A percentile compares a stretch with the other conserved stretches of the same genome.
Conservation (phyloP, 2,797 vertebrate species). For the Tauraco hartlaubi region DNA sequence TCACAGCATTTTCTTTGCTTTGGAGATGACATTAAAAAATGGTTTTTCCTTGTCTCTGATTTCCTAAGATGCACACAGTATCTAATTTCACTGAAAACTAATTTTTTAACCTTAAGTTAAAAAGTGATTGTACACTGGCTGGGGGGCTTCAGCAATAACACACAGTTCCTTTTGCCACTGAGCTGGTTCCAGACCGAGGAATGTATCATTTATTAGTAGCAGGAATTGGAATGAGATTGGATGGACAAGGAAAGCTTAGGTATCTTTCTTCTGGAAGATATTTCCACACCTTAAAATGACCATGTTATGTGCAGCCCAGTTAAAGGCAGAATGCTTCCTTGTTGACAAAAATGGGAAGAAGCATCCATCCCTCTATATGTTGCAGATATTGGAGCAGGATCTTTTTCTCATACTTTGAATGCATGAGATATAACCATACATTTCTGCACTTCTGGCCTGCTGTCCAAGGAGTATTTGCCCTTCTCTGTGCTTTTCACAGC, state of each 20-base stretch:
- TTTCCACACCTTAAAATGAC: not conserved
- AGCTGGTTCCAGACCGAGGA: not conserved
- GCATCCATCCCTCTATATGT: not conserved
- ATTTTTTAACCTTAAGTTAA: conserved; percentile 51
- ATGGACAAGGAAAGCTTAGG: not conserved
- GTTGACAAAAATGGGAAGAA: not conserved
- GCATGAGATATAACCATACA: not conserved
- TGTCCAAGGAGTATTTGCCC: not conserved
- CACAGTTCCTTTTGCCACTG: not conserved
- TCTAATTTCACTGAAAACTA: conserved; percentile 44
- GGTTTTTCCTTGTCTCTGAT: not conserved
- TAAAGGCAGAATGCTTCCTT: not conserved
- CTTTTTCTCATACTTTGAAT: not conserved
- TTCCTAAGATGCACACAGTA: conserved; percentile 25
- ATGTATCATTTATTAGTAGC: not conserved
- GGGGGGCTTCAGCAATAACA: not conserved
- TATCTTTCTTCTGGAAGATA: not conserved
- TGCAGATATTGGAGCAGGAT: not conserved
- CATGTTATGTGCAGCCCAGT: not conserved
- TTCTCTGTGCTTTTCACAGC: not conserved
- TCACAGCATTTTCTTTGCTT: conserved; percentile 50
- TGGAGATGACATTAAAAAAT: conserved; percentile 51
- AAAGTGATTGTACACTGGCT: conserved; percentile 23
- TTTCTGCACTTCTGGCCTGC: not conserved
- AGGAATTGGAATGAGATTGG: not conserved